Conservation (phyloP, 2,888 invertebrate species). For the Euclidia mi region DNA sequence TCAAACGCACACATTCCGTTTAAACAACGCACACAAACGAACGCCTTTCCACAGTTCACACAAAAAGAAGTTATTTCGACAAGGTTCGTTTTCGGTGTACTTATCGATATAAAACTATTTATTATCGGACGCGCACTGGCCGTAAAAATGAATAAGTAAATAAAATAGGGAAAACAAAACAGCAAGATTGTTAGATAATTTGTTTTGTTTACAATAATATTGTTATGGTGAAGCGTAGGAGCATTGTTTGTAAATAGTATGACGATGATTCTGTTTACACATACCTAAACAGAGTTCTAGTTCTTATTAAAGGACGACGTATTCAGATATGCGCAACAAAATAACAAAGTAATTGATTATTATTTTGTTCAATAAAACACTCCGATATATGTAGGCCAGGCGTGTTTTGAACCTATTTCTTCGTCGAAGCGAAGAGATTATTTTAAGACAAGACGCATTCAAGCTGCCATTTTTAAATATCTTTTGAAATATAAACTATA, state of each 20-base stretch:
- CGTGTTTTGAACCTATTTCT: no score
- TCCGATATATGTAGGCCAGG: no score
- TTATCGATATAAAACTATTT: slow-evolving; percentile 49
- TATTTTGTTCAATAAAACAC: no score
- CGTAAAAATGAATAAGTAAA: background rate
- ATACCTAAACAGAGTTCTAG: slow-evolving; percentile 4
- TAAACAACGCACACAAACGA: slow-evolving; percentile 52
- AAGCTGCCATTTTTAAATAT: no score
- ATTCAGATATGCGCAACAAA: no score
- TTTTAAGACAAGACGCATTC: no score
- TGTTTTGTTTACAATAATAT: slow-evolving; percentile 17
- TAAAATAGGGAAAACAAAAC: slow-evolving; percentile 4
- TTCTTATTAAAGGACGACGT: no score
- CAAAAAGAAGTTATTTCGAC: slow-evolving; percentile 69
- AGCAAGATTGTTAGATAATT: slow-evolving; percentile 8
- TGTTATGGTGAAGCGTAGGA: slow-evolving; percentile 4
- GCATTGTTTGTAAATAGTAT: slow-evolving; percentile 16
- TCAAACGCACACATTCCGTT: slow-evolving; percentile 54
- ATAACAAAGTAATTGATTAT: background rate
- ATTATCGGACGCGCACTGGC: slow-evolving; percentile 21
- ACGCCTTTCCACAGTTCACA: slow-evolving; percentile 55
- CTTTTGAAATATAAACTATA: no score
- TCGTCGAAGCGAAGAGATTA: no score
- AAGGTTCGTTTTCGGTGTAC: slow-evolving; percentile 62
- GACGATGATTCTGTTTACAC: slow-evolving; percentile 7